A percentile compares a stretch with the other conserved stretches of the same genome.
Evolutionary conservation across 2,797 vertebrate genomes (phyloP).

Genomic region (Podargus strigoides): DNA sequence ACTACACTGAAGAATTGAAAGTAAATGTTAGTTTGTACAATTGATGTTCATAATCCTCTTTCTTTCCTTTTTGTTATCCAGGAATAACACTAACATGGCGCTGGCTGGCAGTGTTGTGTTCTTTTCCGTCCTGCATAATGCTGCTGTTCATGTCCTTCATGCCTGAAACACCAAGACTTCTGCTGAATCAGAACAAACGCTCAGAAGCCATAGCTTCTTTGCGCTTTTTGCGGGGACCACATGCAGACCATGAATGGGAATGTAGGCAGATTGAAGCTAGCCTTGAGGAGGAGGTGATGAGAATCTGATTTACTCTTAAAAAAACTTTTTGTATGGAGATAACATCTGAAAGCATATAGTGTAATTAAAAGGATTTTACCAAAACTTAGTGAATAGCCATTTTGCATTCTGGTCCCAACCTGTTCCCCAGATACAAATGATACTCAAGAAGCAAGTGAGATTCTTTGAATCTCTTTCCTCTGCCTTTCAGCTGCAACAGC

Average conservation of each 20-base stretch:
- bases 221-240: conserved; percentile 83
- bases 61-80: not conserved
- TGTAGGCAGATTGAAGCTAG: conserved; percentile 77
- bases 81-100: conserved; percentile 84
- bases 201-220: conserved; percentile 82
- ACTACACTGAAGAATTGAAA: not conserved
- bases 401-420: not conserved
- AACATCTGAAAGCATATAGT: not conserved
- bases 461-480: not conserved
- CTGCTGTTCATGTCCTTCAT: conserved; percentile 86
- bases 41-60: not conserved
- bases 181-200: conserved; percentile 78
- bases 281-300: conserved; percentile 77
- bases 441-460: not conserved
- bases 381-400: not conserved
- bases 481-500: not conserved
- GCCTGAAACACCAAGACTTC: conserved; percentile 90
- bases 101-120: conserved; percentile 88
- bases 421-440: not conserved
- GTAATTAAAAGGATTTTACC: not conserved
- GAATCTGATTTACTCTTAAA: not conserved
- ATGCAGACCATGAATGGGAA: conserved; percentile 79
- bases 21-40: not conserved
- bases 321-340: not conserved
- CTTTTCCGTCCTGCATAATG: conserved; percentile 82